Conservation (phyloP, 2,888 invertebrate species). For the Orthosia incerta region DNA sequence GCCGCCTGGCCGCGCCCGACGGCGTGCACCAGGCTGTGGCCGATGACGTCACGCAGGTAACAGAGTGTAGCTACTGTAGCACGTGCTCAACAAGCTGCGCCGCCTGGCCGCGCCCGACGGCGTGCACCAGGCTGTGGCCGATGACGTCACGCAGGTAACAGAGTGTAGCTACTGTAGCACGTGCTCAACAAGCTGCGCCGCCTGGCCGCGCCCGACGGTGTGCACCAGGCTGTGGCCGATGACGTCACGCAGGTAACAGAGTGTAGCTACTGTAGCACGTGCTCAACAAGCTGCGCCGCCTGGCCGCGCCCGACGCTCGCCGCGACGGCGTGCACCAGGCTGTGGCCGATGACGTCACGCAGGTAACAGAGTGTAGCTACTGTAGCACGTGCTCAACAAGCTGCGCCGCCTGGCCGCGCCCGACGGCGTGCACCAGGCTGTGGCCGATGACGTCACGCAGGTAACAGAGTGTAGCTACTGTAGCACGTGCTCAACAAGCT, state of each 20-base stretch:
- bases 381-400: constrained; percentile 97
- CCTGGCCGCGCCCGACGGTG: constrained; percentile 83
- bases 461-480: too few relatives aligned
- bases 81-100: constrained; percentile 96
- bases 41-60: constrained; percentile 94
- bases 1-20: constrained; percentile 91
- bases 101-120: constrained; percentile 94
- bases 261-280: too few relatives aligned
- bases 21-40: constrained; percentile 95
- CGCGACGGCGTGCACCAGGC: constrained; percentile 97
- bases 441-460: constrained; percentile 96
- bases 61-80: too few relatives aligned
- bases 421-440: constrained; percentile 93
- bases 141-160: constrained; percentile 93
- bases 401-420: constrained; percentile 93
- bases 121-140: constrained; percentile 97
- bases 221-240: constrained; percentile 96
- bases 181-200: constrained; percentile 97
- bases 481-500: constrained; percentile 97
- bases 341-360: constrained; percentile 97
- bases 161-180: constrained; percentile 89
- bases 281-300: constrained; percentile 95
- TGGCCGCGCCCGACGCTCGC: constrained; percentile 91
- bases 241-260: constrained; percentile 93
- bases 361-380: constrained; percentile 57